Percentiles rank a stretch among this genome's conserved stretches.
These are phyloP conservation scores for Isotomurus palustris DNA, from an alignment of 2,888 invertebrate genomes.

Conservation along the genomic window DNA sequence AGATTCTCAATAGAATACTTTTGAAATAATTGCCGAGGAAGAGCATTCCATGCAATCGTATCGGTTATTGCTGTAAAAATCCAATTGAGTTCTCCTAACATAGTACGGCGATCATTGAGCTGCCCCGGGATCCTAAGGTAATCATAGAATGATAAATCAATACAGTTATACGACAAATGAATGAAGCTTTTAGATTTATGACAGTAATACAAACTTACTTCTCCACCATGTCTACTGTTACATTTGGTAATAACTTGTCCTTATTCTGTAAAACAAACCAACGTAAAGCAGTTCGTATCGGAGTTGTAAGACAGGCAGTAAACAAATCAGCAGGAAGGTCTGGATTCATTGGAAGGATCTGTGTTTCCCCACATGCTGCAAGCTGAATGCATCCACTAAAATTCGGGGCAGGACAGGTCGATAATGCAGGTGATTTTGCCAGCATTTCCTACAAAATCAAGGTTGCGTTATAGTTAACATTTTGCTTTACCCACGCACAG, in stretches of 20 bases:
- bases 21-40: slow-evolving; percentile 57
- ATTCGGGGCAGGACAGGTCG: slow-evolving; percentile 46
- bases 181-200: background rate
- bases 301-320: slow-evolving; percentile 96
- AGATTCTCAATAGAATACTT: slow-evolving; percentile 12
- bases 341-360: slow-evolving; percentile 93
- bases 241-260: slow-evolving; percentile 70
- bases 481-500: background rate
- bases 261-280: slow-evolving; percentile 90
- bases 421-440: slow-evolving; percentile 35
- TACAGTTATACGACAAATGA: background rate
- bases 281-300: slow-evolving; percentile 89
- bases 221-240: slow-evolving; percentile 81
- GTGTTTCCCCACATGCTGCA: slow-evolving; percentile 90
- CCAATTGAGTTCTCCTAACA: slow-evolving; percentile 99
- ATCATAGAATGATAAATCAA: background rate
- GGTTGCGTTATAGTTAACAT: too few relatives aligned
- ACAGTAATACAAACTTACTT: slow-evolving; percentile 60
- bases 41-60: slow-evolving; percentile 97
- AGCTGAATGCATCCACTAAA: slow-evolving; percentile 92
- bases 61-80: slow-evolving; percentile 99
- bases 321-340: slow-evolving; percentile 96
- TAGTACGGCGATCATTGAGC: slow-evolving; percentile 87
- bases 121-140: slow-evolving; percentile 82
- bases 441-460: slow-evolving; percentile 40